phyloP scores from a whole-genome alignment of 2,113 vertebrate species.

The Rallus limicola region DNA sequence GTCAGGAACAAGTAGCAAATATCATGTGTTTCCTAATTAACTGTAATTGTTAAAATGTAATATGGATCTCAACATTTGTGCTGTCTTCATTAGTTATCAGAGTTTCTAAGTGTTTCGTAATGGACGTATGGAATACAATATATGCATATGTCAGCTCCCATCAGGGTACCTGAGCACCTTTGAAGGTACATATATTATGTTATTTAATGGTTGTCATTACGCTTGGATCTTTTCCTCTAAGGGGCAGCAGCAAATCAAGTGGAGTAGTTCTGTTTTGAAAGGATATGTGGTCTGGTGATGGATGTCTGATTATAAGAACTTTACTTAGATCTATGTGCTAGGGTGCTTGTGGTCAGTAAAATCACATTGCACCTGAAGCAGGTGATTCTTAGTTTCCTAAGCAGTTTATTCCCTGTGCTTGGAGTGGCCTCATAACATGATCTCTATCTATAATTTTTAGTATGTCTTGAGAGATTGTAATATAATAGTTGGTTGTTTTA shows the following conservation, averaged over 20 bases:
- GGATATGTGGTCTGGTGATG: not conserved
- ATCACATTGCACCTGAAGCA: not conserved
- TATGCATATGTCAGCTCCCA: fast-evolving
- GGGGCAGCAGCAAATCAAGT: not conserved
- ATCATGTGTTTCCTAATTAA: not conserved
- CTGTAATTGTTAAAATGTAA: not conserved
- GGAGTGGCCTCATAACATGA: not conserved
- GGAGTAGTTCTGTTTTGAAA: not conserved
- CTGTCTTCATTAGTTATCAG: not conserved
- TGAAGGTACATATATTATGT: too few relatives aligned
- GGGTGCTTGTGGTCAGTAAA: not conserved
- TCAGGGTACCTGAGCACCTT: not conserved
- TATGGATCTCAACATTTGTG: not conserved
- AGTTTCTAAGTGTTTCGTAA: not conserved
- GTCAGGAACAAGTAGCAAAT: not conserved
- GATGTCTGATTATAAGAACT: not conserved
- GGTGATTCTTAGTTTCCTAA: not conserved
- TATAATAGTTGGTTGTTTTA: not conserved
- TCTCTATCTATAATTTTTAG: not conserved
- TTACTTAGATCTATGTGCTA: not conserved
- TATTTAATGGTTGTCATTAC: not conserved
- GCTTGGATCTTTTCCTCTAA: not conserved
- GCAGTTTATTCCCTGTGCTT: not conserved
- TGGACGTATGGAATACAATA: fast-evolving
- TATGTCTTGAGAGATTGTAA: not conserved